Base-by-base conservation (phyloP, 2,797 vertebrate species). In the Enteromius trimaculatus region DNA sequence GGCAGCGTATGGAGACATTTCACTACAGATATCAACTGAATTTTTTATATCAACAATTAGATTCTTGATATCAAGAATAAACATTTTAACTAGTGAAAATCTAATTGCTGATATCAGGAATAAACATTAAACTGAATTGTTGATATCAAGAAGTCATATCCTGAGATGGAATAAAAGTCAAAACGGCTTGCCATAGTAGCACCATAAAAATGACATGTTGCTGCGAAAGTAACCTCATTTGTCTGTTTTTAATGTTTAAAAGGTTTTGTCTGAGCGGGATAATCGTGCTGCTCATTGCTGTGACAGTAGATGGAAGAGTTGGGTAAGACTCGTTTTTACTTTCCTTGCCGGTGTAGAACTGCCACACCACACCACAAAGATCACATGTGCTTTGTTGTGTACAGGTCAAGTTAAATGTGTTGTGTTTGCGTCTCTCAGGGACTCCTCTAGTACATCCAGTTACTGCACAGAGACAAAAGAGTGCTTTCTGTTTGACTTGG, bases 401-500 rank as follows among this genome's bases (percentile, higher is more conserved):
- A 7, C 7, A 60, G 51, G 7, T 71, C 42, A 26, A 6, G 3
- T 49, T 69, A 19, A 6, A 6, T 68, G 31, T 44, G 3, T 9
- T 49, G 76, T 84, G 6, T 88, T 13, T 81, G 23, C 64, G 49
- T 86, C 80, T 71, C 42, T 66, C 89, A 95, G 94, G 29, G 83
- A 88, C 62, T 93, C 93, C 19, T 68, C n/a, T 3, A 89, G 84
- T 31, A 10, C 89, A 8, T 31, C 84, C 0, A 0, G n/a, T 0
- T 88, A 91, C 84, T 94, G 92, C 14, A 68, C 79, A 7, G 94
- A 95, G 78, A 93, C 95, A 13, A 37, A 86, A 0, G 66, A 96
- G 62, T 94, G 93, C 68, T 87, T 95, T 58, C 79, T 93, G 76
- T 94, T 86, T 62, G 82, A 94, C 64, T 31, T 72, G 11, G 16